A percentile compares a stretch with the other conserved stretches of the same genome.
Conservation (phyloP, 2,888 invertebrate genomes). For the Stictocephala bisonia region DNA sequence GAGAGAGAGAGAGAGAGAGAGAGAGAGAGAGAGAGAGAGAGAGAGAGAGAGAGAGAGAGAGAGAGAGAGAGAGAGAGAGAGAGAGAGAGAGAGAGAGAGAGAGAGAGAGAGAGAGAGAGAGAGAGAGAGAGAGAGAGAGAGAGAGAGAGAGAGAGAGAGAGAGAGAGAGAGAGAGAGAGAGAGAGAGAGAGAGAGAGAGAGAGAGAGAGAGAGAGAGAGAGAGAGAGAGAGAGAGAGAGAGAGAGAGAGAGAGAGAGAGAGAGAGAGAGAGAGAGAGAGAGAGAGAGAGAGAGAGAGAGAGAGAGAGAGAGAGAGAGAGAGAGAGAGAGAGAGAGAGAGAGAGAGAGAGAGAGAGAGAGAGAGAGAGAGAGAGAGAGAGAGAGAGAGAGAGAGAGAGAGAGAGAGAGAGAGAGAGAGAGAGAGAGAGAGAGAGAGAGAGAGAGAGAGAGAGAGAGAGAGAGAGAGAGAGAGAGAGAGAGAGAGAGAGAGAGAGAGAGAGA, state of each 20-base stretch:
- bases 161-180: conserved; percentile 13
- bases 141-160: conserved; percentile 2
- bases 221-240: conserved; percentile 13
- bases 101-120: neutral
- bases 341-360: conserved; percentile 13
- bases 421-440: neutral
- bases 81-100: neutral
- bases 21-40: neutral
- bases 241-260: conserved; percentile 13
- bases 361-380: conserved; percentile 13
- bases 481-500: neutral
- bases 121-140: neutral
- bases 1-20: neutral
- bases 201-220: conserved; percentile 13
- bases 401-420: conserved; percentile 13
- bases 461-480: neutral
- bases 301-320: conserved; percentile 13
- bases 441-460: neutral
- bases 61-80: neutral
- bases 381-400: conserved; percentile 13
- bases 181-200: conserved; percentile 13
- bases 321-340: conserved; percentile 13
- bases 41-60: neutral
- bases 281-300: conserved; percentile 13
- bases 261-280: conserved; percentile 13